Evolutionary conservation across 2,797 vertebrate genomes (phyloP), one percentile per base, ranked within the genome.

Genomic region (Psittacula derbiana): DNA sequence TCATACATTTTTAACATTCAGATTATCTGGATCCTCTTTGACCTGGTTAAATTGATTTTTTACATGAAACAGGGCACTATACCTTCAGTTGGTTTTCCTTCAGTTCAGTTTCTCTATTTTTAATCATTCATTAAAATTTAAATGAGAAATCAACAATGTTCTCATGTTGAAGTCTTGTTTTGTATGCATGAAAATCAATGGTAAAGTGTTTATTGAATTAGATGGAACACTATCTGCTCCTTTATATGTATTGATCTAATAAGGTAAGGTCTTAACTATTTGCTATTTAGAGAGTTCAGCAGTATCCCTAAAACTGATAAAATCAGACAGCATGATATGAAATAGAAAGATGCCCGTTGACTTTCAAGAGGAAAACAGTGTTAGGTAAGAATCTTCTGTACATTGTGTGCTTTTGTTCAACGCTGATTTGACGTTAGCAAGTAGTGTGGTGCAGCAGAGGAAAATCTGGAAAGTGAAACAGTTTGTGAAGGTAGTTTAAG

Each of bases 201-300:
- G 33, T 43, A 67, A 84, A 71, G 1, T 78, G 30, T 78, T 95
- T 65, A 87, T 78, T 71, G 49, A 92, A 90, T 87, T 85, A 82
- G 86, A 85, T 61, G 19, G 46, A 92, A 80, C 31, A 67, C 17
- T 57, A 89, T 89, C 46, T 87, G 41, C 33, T 80, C 38, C n/a
- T 91, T 87, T 78, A 24, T 61, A 53, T 36, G 14, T 60, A 94
- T 79, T 1, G 31, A 92, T 91, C 36, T 40, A 80, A 20, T 65
- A 78, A 90, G 75, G 86, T 88, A 96, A 81, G 43, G 28, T 90
- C 70, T 94, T 72, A 88, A 83, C 43, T 80, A 36, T 84, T 85
- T 88, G 52, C 71, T 88, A 1, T 94, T 92, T 94, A 82, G 11
- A 57, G 23, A 87, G 46, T 50, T 94, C 60, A 88, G 36, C 55